These are phyloP conservation scores for Ammodytes marinus DNA, from an alignment of 2,113 vertebrate species.

Conservation along the genomic window DNA sequence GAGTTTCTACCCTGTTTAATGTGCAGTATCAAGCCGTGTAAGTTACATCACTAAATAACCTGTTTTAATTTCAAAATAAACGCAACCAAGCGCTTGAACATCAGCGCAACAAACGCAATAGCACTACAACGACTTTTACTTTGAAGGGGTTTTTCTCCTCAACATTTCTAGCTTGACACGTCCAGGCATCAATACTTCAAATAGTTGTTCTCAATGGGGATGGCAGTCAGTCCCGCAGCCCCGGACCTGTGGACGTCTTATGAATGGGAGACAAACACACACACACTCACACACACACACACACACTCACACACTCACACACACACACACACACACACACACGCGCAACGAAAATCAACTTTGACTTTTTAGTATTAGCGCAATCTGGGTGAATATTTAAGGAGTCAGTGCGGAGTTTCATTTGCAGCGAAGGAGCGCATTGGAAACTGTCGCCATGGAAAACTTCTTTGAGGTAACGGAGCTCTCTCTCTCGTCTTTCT, in stretches of 20 bases:
- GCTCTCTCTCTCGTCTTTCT: neutral
- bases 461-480: conserved; percentile 59
- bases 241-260: conserved; percentile 18
- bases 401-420: neutral
- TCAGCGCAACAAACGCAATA: neutral
- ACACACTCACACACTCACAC: neutral
- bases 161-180: neutral
- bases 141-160: fast-evolving
- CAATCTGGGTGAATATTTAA: neutral
- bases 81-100: fast-evolving
- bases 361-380: neutral
- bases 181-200: conserved; percentile 27
- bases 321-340: too few species aligned
- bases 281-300: neutral
- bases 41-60: neutral
- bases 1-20: neutral
- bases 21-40: neutral
- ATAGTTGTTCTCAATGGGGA: conserved; percentile 34
- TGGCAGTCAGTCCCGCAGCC: conserved; percentile 25
- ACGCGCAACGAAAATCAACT: neutral
- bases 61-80: conserved; percentile 35
- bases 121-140: neutral
- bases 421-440: neutral
- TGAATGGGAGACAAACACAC: conserved; percentile 57
- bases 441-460: conserved; percentile 52